These are phyloP conservation scores for Venturia canescens DNA, from an alignment of 1,140 invertebrate species.

Conservation along the genomic window DNA sequence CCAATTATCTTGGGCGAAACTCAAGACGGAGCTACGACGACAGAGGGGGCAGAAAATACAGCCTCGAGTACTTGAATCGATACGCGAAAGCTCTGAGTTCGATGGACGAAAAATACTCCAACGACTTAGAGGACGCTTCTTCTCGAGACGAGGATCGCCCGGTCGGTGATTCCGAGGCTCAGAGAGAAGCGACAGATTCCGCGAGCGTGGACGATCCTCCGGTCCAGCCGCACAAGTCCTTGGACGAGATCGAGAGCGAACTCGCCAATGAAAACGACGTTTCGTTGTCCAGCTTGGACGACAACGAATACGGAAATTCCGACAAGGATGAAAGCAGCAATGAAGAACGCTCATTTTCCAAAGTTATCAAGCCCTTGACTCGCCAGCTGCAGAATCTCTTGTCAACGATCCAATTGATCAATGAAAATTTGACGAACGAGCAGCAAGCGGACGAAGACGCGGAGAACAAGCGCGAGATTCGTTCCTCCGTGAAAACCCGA, in stretches of 20 bases:
- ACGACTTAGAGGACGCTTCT: slow-evolving; percentile 17
- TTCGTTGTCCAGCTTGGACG: neutral
- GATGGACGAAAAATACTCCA: slow-evolving; percentile 18
- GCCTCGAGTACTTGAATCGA: slow-evolving; percentile 26
- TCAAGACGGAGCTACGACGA: neutral
- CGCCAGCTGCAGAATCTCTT: slow-evolving; percentile 53
- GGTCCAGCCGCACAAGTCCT: neutral
- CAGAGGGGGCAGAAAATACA: neutral
- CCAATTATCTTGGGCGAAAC: neutral
- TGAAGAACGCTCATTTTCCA: slow-evolving; percentile 43
- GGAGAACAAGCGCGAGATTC: neutral
- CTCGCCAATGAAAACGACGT: neutral
- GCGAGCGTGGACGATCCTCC: neutral
- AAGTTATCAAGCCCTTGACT: slow-evolving; percentile 52
- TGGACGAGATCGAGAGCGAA: slow-evolving; percentile 10
- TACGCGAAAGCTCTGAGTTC: slow-evolving; percentile 44
- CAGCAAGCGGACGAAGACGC: slow-evolving; percentile 9
- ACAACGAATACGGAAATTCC: too few relatives aligned
- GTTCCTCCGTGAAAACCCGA: slow-evolving; percentile 15
- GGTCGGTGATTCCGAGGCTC: neutral
- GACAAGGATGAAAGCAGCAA: neutral
- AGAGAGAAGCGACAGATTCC: neutral
- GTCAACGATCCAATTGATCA: slow-evolving; percentile 53
- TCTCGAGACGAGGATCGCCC: neutral
- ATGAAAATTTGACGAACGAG: slow-evolving; percentile 48